Conservation (phyloP, 2,113 vertebrate species). For the Coptodon rendalli region DNA sequence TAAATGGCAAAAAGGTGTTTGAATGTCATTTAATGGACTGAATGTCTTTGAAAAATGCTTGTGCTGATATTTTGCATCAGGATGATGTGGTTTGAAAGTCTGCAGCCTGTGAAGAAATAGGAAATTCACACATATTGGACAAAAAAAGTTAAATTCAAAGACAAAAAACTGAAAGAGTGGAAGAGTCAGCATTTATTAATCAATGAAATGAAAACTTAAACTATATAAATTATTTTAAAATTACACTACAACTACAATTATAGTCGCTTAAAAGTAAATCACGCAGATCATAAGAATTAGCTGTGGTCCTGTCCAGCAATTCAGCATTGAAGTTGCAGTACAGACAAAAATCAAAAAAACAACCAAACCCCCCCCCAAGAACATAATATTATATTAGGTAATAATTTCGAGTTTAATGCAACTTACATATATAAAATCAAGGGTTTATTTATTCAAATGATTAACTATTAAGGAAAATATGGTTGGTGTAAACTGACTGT, state of each 20-base stretch:
- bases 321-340: neutral
- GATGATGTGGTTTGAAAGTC: neutral
- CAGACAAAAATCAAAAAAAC: neutral
- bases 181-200: neutral
- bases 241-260: neutral
- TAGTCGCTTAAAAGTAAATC: neutral
- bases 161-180: neutral
- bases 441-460: neutral
- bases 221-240: neutral
- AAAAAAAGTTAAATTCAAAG: neutral
- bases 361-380: neutral
- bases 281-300: neutral
- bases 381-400: neutral
- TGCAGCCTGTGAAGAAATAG: neutral
- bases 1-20: neutral
- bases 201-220: neutral
- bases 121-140: neutral
- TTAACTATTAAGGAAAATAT: neutral
- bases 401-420: neutral
- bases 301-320: neutral
- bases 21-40: neutral
- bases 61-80: neutral
- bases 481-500: neutral
- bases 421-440: neutral
- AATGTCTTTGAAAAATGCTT: neutral